These are phyloP conservation scores for Pherbina coryleti DNA, from an alignment of 2,888 invertebrate species.

Conservation along the genomic window DNA sequence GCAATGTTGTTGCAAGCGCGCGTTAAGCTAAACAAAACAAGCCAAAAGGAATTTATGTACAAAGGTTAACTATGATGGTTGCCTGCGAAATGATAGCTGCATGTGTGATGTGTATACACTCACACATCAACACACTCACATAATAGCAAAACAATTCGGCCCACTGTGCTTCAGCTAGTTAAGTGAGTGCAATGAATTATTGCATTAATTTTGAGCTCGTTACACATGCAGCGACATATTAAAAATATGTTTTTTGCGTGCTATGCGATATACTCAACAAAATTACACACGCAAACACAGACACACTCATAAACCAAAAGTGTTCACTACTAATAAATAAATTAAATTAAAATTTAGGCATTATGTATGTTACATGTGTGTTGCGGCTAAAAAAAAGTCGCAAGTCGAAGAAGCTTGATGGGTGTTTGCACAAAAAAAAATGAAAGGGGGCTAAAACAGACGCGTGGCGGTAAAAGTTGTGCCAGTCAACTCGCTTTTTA, in stretches of 20 bases:
- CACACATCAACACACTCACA: too few species aligned
- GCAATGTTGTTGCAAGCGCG: not conserved
- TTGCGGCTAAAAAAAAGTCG: too few species aligned
- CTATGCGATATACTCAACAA: constrained; percentile 14
- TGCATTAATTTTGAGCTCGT: constrained; percentile 27
- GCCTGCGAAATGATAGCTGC: not conserved
- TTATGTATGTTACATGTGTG: too few species aligned
- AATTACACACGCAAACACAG: not conserved
- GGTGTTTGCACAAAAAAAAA: too few species aligned
- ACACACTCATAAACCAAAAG: not conserved
- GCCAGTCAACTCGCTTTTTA: too few species aligned
- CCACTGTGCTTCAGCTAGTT: not conserved
- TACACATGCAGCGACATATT: constrained; percentile 1
- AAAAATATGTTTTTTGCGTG: constrained; percentile 26
- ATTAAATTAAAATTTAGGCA: too few species aligned
- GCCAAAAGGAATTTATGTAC: not conserved
- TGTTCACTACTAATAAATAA: too few species aligned
- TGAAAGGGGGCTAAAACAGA: too few species aligned
- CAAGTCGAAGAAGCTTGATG: too few species aligned
- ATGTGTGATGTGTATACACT: not conserved
- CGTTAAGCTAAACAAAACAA: not conserved
- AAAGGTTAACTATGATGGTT: not conserved
- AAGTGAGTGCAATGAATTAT: constrained; percentile 32
- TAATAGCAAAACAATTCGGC: not conserved
- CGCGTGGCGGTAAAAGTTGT: too few species aligned